phyloP scores from a whole-genome alignment of 2,888 invertebrate genomes.

The Campoplex nolae region DNA sequence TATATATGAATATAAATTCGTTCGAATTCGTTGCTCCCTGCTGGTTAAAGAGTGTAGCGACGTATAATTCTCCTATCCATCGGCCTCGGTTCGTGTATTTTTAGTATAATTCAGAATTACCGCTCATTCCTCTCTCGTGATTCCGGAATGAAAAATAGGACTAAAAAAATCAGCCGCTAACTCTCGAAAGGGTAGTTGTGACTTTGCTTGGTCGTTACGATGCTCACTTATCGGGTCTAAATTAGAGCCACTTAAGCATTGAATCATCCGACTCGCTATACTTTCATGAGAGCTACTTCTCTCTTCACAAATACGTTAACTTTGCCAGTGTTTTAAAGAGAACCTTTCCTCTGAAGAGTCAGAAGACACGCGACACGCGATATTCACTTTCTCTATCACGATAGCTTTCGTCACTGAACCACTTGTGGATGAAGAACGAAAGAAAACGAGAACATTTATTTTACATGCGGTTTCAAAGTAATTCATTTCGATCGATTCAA shows the following conservation, averaged over 20 bases:
- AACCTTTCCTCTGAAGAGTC: slow-evolving; percentile 41
- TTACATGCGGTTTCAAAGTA: background rate
- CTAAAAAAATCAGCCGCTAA: slow-evolving; percentile 29
- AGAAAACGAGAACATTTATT: background rate
- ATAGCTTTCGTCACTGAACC: slow-evolving; percentile 25
- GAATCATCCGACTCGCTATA: slow-evolving; percentile 50
- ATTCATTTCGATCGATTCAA: slow-evolving; percentile 22
- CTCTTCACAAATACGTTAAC: slow-evolving; percentile 16
- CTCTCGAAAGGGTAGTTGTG: slow-evolving; percentile 39
- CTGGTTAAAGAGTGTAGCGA: slow-evolving; percentile 29
- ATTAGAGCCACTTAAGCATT: slow-evolving; percentile 58
- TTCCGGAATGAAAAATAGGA: background rate
- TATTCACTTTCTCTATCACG: background rate
- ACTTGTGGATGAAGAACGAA: slow-evolving; percentile 17
- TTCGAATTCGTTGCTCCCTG: slow-evolving; percentile 2
- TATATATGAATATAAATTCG: no score
- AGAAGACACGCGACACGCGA: slow-evolving; percentile 61
- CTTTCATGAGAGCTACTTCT: slow-evolving; percentile 35
- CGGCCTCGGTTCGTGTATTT: slow-evolving; percentile 26
- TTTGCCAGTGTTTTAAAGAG: slow-evolving; percentile 57
- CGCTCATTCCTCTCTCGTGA: background rate
- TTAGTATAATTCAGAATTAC: slow-evolving; percentile 32
- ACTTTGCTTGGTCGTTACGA: slow-evolving; percentile 25
- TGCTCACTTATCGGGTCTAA: slow-evolving; percentile 59
- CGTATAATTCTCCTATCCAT: background rate